Evolutionary conservation across 2,113 vertebrate genomes (phyloP).

Genomic region (Ailurus styani): DNA sequence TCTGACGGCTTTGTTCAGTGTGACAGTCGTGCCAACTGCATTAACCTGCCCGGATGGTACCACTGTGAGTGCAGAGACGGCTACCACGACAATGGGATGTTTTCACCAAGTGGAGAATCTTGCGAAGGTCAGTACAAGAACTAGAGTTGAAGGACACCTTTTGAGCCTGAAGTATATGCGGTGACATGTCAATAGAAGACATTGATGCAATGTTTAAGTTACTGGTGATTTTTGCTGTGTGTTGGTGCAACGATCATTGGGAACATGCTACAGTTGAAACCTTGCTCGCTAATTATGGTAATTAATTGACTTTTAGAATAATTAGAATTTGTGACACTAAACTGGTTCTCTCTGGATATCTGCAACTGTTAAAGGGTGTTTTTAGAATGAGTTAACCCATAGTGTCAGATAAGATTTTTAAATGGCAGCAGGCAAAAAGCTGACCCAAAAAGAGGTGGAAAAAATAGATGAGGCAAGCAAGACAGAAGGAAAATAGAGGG

Average conservation of each 20-base stretch:
- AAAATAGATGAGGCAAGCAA: not conserved
- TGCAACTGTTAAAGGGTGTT: not conserved
- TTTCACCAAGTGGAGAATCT: constrained; percentile 93
- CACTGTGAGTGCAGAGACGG: constrained; percentile 98
- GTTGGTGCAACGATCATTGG: not conserved
- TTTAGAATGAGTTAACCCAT: not conserved
- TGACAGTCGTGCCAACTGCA: constrained; percentile 94
- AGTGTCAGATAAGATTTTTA: not conserved
- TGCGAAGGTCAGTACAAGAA: constrained; percentile 91
- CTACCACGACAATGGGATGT: constrained; percentile 98
- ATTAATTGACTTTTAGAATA: not conserved
- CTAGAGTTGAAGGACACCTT: not conserved
- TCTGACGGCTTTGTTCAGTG: constrained; percentile 95
- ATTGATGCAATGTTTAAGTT: not conserved
- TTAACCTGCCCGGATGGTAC: constrained; percentile 99
- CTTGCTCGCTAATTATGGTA: not conserved
- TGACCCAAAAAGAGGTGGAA: not conserved
- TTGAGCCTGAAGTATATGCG: not conserved
- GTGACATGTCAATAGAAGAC: not conserved
- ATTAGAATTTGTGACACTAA: not conserved
- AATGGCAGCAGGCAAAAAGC: not conserved
- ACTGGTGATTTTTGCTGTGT: not conserved
- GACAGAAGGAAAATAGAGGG: not conserved
- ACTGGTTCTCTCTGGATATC: not conserved
- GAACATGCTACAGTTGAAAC: not conserved